phyloP scores from a whole-genome alignment of 2,113 vertebrate genomes.

The Syrmaticus mikado region DNA sequence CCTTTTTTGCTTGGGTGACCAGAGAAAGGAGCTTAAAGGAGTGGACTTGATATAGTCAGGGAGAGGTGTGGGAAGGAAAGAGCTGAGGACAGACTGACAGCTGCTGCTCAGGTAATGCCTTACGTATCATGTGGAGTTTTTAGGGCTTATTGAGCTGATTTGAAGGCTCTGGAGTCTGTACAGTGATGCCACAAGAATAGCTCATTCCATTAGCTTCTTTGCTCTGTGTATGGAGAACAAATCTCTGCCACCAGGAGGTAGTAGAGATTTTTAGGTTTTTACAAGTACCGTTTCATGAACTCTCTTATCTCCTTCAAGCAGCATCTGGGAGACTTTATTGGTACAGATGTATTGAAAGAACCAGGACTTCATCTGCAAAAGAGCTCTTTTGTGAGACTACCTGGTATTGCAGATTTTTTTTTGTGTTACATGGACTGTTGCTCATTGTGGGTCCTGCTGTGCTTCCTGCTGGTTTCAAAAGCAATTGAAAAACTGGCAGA shows the following conservation, averaged over 20 bases:
- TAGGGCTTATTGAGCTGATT: not conserved
- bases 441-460: not conserved
- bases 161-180: not conserved
- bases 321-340: not conserved
- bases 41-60: not conserved
- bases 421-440: not conserved
- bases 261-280: constrained; percentile 24
- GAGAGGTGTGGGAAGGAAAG: not conserved
- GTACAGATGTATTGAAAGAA: not conserved
- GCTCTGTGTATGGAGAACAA: not conserved
- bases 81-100: not conserved
- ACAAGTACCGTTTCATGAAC: not conserved
- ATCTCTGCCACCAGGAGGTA: constrained; percentile 31
- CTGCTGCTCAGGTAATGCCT: not conserved
- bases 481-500: not conserved
- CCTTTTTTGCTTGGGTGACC: not conserved
- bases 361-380: not conserved
- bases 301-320: not conserved
- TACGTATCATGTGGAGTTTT: not conserved
- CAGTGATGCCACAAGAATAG: not conserved
- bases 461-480: not conserved
- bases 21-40: not conserved
- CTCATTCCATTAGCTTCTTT: too few relatives aligned
- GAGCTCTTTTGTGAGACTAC: not conserved
- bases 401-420: not conserved